These are phyloP conservation scores for Scotopteryx bipunctaria DNA, from an alignment of 2,888 invertebrate genomes.

Conservation along the genomic window DNA sequence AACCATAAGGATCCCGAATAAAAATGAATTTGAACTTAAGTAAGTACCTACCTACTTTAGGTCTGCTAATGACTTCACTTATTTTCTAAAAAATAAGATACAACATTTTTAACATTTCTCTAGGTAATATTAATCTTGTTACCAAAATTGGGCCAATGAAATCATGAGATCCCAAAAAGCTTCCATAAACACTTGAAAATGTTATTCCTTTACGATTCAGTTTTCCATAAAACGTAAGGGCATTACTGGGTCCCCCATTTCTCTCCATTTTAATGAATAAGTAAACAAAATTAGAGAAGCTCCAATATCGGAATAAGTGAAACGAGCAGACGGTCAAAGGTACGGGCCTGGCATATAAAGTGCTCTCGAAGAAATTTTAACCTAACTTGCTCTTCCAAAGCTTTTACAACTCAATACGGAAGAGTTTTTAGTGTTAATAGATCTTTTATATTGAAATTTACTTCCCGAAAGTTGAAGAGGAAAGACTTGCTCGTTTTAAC, in stretches of 20 bases:
- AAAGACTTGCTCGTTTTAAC: too few species aligned
- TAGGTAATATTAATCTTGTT: neutral
- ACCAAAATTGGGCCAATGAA: slow-evolving; percentile 13
- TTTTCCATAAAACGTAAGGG: slow-evolving; percentile 72
- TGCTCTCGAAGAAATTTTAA: slow-evolving; percentile 65
- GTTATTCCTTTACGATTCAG: slow-evolving; percentile 55
- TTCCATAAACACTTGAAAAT: slow-evolving; percentile 23
- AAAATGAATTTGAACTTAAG: too few species aligned
- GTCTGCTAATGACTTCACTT: neutral
- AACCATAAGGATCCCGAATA: too few species aligned
- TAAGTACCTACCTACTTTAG: too few species aligned
- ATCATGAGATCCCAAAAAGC: slow-evolving; percentile 22
- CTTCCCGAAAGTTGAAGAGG: too few species aligned
- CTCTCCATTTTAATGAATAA: slow-evolving; percentile 80
- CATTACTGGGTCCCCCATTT: slow-evolving; percentile 61
- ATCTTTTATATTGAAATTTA: slow-evolving; percentile 40
- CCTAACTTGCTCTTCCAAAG: slow-evolving; percentile 47
- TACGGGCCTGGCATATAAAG: slow-evolving; percentile 72
- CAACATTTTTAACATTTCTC: neutral
- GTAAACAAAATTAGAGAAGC: slow-evolving; percentile 78
- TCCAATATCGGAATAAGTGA: slow-evolving; percentile 77
- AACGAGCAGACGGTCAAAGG: slow-evolving; percentile 67
- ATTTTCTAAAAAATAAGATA: neutral
- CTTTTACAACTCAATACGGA: slow-evolving; percentile 55
- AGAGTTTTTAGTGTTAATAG: slow-evolving; percentile 50